A percentile compares a stretch with the other conserved stretches of the same genome.
Evolutionary conservation across 1,140 invertebrate species (phyloP).

Genomic region (Tenebrio molitor): DNA sequence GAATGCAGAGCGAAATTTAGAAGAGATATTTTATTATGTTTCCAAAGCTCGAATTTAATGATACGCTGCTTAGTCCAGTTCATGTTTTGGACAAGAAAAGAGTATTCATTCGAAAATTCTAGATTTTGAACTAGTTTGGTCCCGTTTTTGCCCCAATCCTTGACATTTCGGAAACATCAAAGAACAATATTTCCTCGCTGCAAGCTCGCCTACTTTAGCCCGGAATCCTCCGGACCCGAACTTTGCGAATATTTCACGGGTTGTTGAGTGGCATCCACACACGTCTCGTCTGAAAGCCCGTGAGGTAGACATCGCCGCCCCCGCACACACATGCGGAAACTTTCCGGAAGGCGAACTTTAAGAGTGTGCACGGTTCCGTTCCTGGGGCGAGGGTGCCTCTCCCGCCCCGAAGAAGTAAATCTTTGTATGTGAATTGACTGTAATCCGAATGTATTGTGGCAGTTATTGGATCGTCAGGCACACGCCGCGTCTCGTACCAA

Average conservation of each 20-base stretch:
- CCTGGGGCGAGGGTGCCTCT: background rate
- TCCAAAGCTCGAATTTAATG: too few relatives aligned
- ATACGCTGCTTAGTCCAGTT: too few relatives aligned
- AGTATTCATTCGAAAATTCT: too few relatives aligned
- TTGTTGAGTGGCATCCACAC: conserved; percentile 34
- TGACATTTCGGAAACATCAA: too few relatives aligned
- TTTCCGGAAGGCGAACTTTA: conserved; percentile 44
- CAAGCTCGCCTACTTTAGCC: too few relatives aligned
- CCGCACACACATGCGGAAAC: conserved; percentile 10
- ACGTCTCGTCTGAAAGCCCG: conserved; percentile 9
- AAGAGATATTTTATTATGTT: too few relatives aligned
- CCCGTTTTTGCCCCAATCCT: too few relatives aligned
- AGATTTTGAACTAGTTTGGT: too few relatives aligned
- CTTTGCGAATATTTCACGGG: conserved; percentile 33
- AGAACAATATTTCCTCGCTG: too few relatives aligned
- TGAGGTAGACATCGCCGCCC: background rate
- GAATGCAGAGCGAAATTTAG: too few relatives aligned
- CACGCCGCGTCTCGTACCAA: conserved; percentile 39
- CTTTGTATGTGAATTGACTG: conserved; percentile 48
- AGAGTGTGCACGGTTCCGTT: conserved; percentile 36
- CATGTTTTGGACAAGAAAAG: too few relatives aligned
- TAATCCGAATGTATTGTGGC: conserved; percentile 49
- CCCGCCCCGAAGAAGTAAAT: conserved; percentile 27
- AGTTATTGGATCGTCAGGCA: conserved; percentile 50
- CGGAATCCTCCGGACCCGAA: too few relatives aligned